Conservation (phyloP, 2,797 vertebrate species). For the Eulemur mongoz region DNA sequence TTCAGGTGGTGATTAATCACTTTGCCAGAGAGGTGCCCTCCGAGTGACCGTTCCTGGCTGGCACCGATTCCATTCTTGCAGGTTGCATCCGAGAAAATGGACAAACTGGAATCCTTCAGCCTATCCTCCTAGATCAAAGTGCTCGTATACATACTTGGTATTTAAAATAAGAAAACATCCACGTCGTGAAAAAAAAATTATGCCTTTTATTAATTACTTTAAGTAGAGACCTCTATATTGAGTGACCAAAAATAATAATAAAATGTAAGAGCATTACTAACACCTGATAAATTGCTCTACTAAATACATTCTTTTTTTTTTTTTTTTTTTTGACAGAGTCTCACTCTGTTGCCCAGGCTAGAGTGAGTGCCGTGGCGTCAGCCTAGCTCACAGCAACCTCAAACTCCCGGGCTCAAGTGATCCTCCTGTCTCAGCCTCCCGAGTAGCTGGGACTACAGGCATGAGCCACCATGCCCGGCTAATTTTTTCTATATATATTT, state of each 20-base stretch:
- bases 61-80: background rate
- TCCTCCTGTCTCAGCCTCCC: too few species aligned
- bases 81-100: background rate
- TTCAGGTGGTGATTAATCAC: background rate
- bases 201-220: background rate
- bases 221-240: background rate
- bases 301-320: background rate
- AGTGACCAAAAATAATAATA: background rate
- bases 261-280: background rate
- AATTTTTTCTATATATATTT: too few species aligned
- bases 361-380: too few species aligned
- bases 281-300: background rate
- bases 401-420: too few species aligned
- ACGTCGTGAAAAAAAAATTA: background rate
- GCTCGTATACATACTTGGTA: background rate
- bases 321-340: too few species aligned
- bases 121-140: background rate
- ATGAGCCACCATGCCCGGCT: too few species aligned
- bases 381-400: too few species aligned
- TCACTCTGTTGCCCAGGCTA: too few species aligned
- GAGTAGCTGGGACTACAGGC: too few species aligned
- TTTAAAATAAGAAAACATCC: background rate
- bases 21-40: background rate
- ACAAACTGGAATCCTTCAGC: background rate
- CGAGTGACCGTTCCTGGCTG: background rate